Evolutionary conservation across 2,797 vertebrate genomes (phyloP), one percentile per base, ranked within the genome.

Genomic region (Parambassis ranga): DNA sequence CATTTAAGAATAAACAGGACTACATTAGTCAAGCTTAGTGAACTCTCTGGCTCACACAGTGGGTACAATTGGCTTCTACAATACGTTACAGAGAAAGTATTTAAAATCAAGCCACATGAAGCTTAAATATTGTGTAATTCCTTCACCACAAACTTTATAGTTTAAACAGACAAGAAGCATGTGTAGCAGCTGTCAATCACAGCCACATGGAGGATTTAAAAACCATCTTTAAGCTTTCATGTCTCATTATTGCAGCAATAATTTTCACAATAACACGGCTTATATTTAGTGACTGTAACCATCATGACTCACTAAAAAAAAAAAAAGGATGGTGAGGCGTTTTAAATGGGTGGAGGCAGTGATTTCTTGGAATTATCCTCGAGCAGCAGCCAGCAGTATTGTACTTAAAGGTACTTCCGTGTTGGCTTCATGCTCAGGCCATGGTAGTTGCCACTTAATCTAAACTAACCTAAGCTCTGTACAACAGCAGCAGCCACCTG

Each of bases 401-500:
- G 24, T 9, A 20, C 16, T 20, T 24, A 7, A 19, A 37, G 7
- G 4, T 10, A 3, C 19, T 16, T 41, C 4, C 11, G 14, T 26
- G 14, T 30, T 52, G 16, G 5, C 6, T 39, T 28, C 16, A 30
- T 50, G 26, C 8, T 22, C 37, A 31, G 39, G 14, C 18, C 22
- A 37, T 52, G 13, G 26, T 37, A 47, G 15, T 26, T 41, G 24
- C 32, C n/a, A 39, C 10, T 46, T 44, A 27, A 43, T 56, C 59
- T 32, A 64, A 60, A 63, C 39, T 19, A 38, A 60, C 35, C 33
- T 15, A 13, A 65, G 56, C 22, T 31, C 9, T 31, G 14, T 28
- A 30, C 19, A 43, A 49, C 50, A 36, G 63, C 44, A 32, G 49
- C 53, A 42, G 51, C 46, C n/a, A 24, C 19, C 43, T 66, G 66